Conservation (phyloP, 1,140 invertebrate species). For the Diachasma alloeum region DNA sequence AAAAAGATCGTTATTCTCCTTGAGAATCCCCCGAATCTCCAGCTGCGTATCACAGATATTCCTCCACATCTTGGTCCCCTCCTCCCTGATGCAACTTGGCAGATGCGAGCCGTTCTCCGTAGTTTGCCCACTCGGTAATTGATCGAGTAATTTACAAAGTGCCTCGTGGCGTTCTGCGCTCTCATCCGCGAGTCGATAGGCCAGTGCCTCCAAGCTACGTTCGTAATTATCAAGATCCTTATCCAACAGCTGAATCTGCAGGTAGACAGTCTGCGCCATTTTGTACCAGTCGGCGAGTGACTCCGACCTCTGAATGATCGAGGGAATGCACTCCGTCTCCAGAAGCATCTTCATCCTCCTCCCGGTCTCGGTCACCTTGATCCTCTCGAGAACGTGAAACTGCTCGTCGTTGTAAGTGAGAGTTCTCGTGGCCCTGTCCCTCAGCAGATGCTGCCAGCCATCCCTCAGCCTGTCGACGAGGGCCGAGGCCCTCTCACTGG, state of each 20-base stretch:
- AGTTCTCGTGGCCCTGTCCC: slow-evolving; percentile 84
- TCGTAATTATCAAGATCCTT: slow-evolving; percentile 74
- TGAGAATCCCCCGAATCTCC: slow-evolving; percentile 57
- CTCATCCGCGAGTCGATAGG: slow-evolving; percentile 54
- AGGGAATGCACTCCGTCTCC: slow-evolving; percentile 71
- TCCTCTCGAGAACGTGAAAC: slow-evolving; percentile 89
- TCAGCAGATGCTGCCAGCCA: slow-evolving; percentile 90
- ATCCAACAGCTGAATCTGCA: slow-evolving; percentile 78
- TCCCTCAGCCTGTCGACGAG: slow-evolving; percentile 83
- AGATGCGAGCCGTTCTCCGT: slow-evolving; percentile 42
- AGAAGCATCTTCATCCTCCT: slow-evolving; percentile 73
- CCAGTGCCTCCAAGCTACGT: slow-evolving; percentile 49
- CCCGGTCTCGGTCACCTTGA: slow-evolving; percentile 75
- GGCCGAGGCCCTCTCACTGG: slow-evolving; percentile 76
- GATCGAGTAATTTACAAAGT: slow-evolving; percentile 47
- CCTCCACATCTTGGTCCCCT: slow-evolving; percentile 54
- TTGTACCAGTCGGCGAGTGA: slow-evolving; percentile 85
- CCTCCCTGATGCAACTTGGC: slow-evolving; percentile 37
- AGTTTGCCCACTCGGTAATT: slow-evolving; percentile 46
- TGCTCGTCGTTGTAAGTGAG: slow-evolving; percentile 93
- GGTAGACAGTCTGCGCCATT: slow-evolving; percentile 80
- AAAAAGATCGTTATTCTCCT: slow-evolving; percentile 60
- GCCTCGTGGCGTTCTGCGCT: slow-evolving; percentile 54
- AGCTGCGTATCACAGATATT: slow-evolving; percentile 62
- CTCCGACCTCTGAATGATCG: slow-evolving; percentile 74